Evolutionary conservation across 2,888 invertebrate genomes (phyloP).

Genomic region (Deilephila elpenor): DNA sequence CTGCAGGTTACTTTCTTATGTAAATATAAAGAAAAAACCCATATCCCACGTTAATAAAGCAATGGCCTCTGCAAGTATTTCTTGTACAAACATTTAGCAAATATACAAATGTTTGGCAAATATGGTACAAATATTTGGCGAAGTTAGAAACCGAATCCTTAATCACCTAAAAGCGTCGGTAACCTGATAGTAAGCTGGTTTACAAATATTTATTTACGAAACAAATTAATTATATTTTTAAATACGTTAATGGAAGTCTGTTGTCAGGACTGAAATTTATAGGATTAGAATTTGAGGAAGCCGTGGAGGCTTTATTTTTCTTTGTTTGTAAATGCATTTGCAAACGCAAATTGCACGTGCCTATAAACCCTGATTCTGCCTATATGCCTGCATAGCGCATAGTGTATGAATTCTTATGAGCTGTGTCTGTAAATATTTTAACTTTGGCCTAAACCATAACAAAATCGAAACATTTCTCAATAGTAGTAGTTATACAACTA

Average conservation of each 20-base stretch:
- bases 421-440: too few species aligned
- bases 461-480: too few species aligned
- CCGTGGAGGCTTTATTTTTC: background rate
- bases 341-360: too few species aligned
- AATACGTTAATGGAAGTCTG: background rate
- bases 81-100: constrained; percentile 2
- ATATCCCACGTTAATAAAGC: background rate
- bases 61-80: constrained; percentile 1
- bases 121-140: background rate
- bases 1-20: too few species aligned
- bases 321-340: too few species aligned
- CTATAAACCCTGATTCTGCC: too few species aligned
- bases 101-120: background rate
- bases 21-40: too few species aligned
- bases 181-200: background rate
- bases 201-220: background rate
- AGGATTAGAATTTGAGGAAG: background rate
- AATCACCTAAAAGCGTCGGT: background rate
- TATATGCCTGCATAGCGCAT: too few species aligned
- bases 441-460: too few species aligned
- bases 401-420: too few species aligned
- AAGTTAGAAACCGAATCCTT: background rate
- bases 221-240: background rate
- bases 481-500: too few species aligned
- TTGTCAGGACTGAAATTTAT: background rate